Conservation (phyloP, 1,140 invertebrate species). For the Drosophila watanabei region DNA sequence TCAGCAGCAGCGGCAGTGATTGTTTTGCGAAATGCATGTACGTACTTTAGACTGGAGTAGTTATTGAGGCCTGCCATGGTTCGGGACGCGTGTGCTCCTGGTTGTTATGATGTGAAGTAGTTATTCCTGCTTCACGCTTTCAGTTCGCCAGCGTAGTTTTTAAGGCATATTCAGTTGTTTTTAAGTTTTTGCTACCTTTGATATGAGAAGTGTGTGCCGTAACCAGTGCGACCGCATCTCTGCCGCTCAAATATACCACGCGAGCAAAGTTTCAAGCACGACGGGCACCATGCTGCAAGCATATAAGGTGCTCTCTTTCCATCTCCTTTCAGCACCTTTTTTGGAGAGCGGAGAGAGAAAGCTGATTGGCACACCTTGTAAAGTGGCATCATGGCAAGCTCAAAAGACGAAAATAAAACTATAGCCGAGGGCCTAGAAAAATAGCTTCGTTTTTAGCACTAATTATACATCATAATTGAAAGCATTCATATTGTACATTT, state of each 20-base stretch:
- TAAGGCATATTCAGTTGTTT: conserved; percentile 33
- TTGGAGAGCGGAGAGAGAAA: background rate
- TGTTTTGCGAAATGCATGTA: conserved; percentile 11
- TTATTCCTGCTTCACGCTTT: conserved; percentile 2
- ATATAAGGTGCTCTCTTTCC: background rate
- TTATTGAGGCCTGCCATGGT: conserved; percentile 79
- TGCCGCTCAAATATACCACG: conserved; percentile 2
- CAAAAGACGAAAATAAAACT: background rate
- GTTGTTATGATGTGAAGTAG: too few species aligned
- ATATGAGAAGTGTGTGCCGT: conserved; percentile 15
- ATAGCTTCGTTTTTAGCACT: too few species aligned
- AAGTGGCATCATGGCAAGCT: background rate
- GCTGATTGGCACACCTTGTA: background rate
- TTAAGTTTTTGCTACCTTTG: conserved; percentile 22
- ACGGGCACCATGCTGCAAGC: background rate
- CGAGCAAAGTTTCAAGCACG: background rate
- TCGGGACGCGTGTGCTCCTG: conserved; percentile 5
- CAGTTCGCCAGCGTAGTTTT: conserved; percentile 6
- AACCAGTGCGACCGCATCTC: conserved; percentile 16
- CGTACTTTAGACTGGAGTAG: conserved; percentile 78
- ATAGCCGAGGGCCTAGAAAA: background rate
- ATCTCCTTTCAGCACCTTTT: background rate
- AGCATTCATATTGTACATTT: background rate
- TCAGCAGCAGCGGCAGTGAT: background rate
- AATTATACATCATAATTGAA: too few species aligned